Evolutionary conservation across 2,113 vertebrate genomes (phyloP).

Genomic region (Picathartes gymnocephalus): DNA sequence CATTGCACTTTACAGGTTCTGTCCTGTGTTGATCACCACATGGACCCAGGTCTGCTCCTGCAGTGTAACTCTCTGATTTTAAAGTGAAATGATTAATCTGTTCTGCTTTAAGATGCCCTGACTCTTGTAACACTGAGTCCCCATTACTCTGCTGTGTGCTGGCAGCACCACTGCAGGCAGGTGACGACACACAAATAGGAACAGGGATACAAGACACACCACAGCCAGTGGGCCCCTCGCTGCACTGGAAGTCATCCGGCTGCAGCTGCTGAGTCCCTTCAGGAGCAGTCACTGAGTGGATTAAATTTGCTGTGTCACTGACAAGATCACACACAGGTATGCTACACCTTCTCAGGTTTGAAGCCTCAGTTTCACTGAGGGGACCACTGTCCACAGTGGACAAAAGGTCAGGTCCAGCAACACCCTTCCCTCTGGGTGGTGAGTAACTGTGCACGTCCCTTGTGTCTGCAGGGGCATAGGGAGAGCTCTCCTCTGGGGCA

Average conservation of each 20-base stretch:
- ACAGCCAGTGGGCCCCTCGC: slow-evolving; percentile 72
- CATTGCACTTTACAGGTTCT: slow-evolving; percentile 4
- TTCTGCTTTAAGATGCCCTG: slow-evolving; percentile 1
- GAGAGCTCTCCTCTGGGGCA: slow-evolving; percentile 54
- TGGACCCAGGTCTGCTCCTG: background rate
- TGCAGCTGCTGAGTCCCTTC: slow-evolving; percentile 75
- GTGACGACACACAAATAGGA: background rate
- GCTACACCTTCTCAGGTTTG: slow-evolving; percentile 74
- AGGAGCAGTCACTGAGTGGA: slow-evolving; percentile 64
- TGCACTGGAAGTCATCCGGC: slow-evolving; percentile 59
- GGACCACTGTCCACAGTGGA: slow-evolving; percentile 82
- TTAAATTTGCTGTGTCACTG: slow-evolving; percentile 81
- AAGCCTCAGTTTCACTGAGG: slow-evolving; percentile 68
- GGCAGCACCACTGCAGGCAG: background rate
- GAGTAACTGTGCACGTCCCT: background rate
- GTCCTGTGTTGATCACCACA: background rate
- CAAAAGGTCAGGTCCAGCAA: slow-evolving; percentile 88
- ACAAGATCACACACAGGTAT: slow-evolving; percentile 91
- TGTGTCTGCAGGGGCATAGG: background rate
- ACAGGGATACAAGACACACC: slow-evolving; percentile 57
- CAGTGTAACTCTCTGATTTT: background rate
- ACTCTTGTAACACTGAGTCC: background rate
- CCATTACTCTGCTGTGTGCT: background rate
- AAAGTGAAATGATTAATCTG: slow-evolving; percentile 44
- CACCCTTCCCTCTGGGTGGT: slow-evolving; percentile 69